These are phyloP conservation scores for Propithecus deckenii DNA, from an alignment of 2,797 vertebrate species.

Conservation along the genomic window DNA sequence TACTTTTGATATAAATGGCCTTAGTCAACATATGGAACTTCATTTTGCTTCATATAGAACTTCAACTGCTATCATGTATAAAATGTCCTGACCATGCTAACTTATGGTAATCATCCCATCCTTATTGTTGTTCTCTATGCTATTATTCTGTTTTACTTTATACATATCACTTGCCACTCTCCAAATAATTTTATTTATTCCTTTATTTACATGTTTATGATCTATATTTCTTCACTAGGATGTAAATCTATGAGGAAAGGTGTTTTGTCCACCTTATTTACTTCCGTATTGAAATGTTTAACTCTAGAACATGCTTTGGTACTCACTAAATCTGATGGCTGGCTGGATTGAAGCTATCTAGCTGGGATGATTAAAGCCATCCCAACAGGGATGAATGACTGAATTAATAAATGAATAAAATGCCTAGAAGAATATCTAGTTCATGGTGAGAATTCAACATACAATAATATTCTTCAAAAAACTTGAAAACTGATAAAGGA, in stretches of 20 bases:
- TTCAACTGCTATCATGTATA: not conserved
- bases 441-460: not conserved
- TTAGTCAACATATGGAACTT: not conserved
- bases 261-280: not conserved
- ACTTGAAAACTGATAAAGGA: not conserved
- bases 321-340: not conserved
- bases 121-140: not conserved
- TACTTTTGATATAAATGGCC: not conserved
- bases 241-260: not conserved
- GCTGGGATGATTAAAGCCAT: not conserved
- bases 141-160: not conserved
- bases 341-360: not conserved
- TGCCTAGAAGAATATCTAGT: not conserved
- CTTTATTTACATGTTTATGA: not conserved
- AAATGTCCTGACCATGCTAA: not conserved
- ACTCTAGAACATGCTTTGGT: not conserved
- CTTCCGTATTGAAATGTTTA: not conserved
- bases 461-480: not conserved
- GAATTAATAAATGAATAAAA: not conserved
- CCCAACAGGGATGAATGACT: not conserved
- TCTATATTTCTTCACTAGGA: not conserved
- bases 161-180: not conserved
- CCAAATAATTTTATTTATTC: not conserved
- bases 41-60: not conserved
- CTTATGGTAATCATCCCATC: not conserved